phyloP scores from a whole-genome alignment of 2,888 invertebrate species.

The Stenodera caucasica region DNA sequence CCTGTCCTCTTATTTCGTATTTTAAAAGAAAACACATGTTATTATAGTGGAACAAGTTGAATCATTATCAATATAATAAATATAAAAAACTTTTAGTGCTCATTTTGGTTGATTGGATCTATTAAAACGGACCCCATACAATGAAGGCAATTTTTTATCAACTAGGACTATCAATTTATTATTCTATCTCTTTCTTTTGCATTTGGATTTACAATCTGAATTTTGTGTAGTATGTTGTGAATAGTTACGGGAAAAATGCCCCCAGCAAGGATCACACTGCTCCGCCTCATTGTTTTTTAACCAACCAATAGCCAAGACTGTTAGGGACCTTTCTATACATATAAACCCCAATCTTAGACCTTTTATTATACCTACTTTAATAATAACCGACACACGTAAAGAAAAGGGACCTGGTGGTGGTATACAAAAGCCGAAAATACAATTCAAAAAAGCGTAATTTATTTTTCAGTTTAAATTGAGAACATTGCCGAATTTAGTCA shows the following conservation, averaged over 20 bases:
- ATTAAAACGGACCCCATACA: conserved; percentile 57
- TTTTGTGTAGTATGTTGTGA: conserved; percentile 33
- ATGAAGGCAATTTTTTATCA: conserved; percentile 43
- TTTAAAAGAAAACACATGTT: conserved; percentile 54
- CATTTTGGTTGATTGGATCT: conserved; percentile 46
- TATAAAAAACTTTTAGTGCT: conserved; percentile 34
- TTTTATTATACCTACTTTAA: conserved; percentile 24
- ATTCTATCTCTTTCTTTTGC: conserved; percentile 13
- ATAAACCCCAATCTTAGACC: conserved; percentile 36
- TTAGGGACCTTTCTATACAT: conserved; percentile 25
- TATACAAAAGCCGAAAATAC: background rate
- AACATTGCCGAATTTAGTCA: background rate
- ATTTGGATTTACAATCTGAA: background rate
- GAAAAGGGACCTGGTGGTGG: background rate
- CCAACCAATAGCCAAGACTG: conserved; percentile 29
- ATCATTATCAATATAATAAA: conserved; percentile 22
- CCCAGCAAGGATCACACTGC: conserved; percentile 49
- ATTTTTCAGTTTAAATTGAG: background rate
- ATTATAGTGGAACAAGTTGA: conserved; percentile 43
- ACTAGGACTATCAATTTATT: conserved; percentile 8
- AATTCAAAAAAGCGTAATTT: background rate
- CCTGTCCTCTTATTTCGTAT: conserved; percentile 39
- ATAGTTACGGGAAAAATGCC: conserved; percentile 44
- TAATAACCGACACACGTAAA: background rate
- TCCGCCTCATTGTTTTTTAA: conserved; percentile 39